These are phyloP conservation scores for Podocnemis expansa DNA, from an alignment of 2,113 vertebrate genomes.

Conservation along the genomic window DNA sequence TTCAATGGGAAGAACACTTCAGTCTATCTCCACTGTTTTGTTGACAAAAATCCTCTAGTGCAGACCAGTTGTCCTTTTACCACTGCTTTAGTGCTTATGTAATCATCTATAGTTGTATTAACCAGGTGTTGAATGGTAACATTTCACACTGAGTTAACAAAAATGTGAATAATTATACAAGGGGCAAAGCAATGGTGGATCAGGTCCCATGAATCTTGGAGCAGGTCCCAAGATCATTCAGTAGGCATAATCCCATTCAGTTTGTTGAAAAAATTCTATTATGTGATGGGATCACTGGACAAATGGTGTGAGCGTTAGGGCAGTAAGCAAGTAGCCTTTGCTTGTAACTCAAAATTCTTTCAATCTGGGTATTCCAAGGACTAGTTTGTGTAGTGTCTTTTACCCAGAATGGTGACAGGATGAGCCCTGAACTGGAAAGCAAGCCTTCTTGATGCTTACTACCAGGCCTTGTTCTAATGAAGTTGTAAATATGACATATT, in stretches of 20 bases:
- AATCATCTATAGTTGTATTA: not conserved
- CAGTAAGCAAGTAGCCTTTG: too few relatives aligned
- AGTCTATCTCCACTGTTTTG: too few relatives aligned
- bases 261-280: not conserved
- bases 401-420: not conserved
- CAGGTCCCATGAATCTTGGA: not conserved
- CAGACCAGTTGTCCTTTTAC: not conserved
- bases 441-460: not conserved
- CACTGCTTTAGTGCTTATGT: not conserved
- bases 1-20: too few relatives aligned
- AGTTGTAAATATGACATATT: not conserved
- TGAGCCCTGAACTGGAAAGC: not conserved
- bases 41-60: too few relatives aligned
- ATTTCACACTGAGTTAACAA: not conserved
- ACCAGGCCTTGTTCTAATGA: not conserved
- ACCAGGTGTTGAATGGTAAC: too few relatives aligned
- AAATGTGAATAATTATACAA: not conserved
- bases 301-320: too few relatives aligned
- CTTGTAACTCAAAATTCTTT: too few relatives aligned
- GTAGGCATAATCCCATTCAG: not conserved
- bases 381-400: not conserved
- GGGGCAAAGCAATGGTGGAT: not conserved
- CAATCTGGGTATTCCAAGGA: too few relatives aligned
- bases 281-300: too few relatives aligned
- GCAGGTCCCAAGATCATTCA: not conserved